phyloP scores from a whole-genome alignment of 2,797 vertebrate genomes.

The Malurus leucopterus region DNA sequence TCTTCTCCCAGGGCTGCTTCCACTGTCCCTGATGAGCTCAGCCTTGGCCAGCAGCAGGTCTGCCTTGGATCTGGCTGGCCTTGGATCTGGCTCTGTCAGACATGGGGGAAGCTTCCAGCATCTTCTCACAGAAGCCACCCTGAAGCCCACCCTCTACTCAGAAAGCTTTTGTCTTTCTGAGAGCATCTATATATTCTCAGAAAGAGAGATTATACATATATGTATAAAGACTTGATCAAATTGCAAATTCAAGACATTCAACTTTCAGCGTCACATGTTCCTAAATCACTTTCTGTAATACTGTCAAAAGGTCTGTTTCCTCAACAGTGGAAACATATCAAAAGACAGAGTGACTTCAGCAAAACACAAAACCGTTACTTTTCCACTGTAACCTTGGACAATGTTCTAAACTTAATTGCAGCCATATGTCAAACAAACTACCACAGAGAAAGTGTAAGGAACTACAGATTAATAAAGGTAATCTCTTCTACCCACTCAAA shows the following conservation, averaged over 20 bases:
- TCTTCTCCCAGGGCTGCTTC: not conserved
- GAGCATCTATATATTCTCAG: not conserved
- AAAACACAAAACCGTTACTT: not conserved
- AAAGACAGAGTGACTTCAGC: not conserved
- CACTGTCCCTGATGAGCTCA: not conserved
- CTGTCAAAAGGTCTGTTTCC: not conserved
- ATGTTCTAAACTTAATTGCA: not conserved
- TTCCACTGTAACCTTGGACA: not conserved
- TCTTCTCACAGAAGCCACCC: not conserved
- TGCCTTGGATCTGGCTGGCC: not conserved
- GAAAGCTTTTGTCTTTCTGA: not conserved
- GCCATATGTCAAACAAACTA: not conserved
- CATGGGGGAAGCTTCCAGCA: not conserved
- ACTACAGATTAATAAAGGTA: not conserved
- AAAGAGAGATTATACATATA: not conserved
- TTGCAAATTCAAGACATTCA: not conserved
- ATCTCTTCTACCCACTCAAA: not conserved
- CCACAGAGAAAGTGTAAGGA: not conserved
- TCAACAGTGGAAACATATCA: not conserved
- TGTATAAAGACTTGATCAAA: not conserved
- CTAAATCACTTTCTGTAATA: not conserved
- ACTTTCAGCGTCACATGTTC: not conserved
- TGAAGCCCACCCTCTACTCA: no score
- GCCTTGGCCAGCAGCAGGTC: not conserved
- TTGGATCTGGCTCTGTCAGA: fast-evolving